phyloP scores from a whole-genome alignment of 2,888 invertebrate species.

The Oscheius myriophilus region DNA sequence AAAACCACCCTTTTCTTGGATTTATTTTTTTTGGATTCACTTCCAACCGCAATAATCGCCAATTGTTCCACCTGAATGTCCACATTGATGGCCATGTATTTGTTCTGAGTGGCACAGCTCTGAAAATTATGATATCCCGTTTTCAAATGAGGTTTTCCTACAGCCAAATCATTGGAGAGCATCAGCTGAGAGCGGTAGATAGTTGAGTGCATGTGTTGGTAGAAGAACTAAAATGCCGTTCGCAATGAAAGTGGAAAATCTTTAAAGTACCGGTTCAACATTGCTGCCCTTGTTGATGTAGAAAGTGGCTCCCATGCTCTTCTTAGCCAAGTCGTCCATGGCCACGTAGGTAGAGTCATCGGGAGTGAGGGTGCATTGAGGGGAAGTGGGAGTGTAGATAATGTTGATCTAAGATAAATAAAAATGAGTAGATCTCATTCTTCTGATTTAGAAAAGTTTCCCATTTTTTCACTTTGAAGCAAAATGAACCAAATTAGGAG shows the following conservation, averaged over 20 bases:
- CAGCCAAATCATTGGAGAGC: conserved; percentile 49
- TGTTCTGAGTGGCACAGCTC: conserved; percentile 41
- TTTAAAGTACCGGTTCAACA: no score
- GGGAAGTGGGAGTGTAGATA: conserved; percentile 40
- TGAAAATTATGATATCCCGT: conserved; percentile 1
- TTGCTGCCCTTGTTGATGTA: neutral
- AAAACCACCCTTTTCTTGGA: neutral
- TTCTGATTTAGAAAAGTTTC: no score
- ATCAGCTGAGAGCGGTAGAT: conserved; percentile 53
- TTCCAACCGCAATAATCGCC: conserved; percentile 39
- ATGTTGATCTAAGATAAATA: conserved; percentile 53
- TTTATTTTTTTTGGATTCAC: conserved; percentile 32
- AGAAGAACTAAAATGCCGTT: conserved; percentile 35
- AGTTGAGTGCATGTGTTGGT: conserved; percentile 46
- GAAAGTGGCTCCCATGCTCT: conserved; percentile 30
- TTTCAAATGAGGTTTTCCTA: neutral
- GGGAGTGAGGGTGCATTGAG: conserved; percentile 36
- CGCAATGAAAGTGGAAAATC: neutral
- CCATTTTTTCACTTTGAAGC: no score
- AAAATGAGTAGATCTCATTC: no score
- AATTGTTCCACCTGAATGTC: conserved; percentile 41
- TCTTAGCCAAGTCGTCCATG: conserved; percentile 33
- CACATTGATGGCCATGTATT: conserved; percentile 41
- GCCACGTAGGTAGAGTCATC: conserved; percentile 47
- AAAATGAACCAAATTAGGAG: no score